Percentiles rank a stretch among this genome's conserved stretches.
Evolutionary conservation across 2,113 vertebrate species (phyloP).

Genomic region (Haliaeetus leucogaster): DNA sequence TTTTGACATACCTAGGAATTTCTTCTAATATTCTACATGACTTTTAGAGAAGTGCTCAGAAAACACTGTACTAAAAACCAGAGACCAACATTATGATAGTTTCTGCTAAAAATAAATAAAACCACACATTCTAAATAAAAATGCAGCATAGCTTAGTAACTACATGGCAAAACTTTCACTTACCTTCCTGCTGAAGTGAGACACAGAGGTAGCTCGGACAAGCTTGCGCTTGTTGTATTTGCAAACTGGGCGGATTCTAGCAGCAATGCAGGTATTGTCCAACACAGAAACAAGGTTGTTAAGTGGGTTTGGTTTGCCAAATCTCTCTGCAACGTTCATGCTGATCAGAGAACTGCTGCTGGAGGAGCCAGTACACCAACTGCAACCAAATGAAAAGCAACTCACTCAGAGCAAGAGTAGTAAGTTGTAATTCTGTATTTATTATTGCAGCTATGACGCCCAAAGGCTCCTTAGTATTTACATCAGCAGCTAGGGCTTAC

Average conservation of each 20-base stretch:
- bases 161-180: neutral
- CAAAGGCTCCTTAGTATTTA: neutral
- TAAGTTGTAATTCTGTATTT: neutral
- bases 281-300: neutral
- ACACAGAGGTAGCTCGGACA: neutral
- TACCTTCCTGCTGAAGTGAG: slow-evolving; percentile 51
- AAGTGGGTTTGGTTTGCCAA: neutral
- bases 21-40: no score
- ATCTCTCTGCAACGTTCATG: neutral
- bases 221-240: slow-evolving; percentile 20
- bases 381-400: neutral
- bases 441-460: neutral
- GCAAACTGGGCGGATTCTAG: slow-evolving; percentile 29
- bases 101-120: neutral
- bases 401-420: neutral
- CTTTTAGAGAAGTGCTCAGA: neutral
- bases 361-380: neutral
- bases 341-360: neutral
- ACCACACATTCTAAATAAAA: neutral
- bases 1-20: neutral
- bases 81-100: neutral
- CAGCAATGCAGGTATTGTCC: slow-evolving; percentile 26
- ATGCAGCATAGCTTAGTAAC: neutral
- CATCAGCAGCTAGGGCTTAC: neutral
- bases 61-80: neutral